Percentiles rank a stretch among this genome's conserved stretches.
Conservation (phyloP, 53 echinoderm and acorn worm species). For the Luidia sarsii region DNA sequence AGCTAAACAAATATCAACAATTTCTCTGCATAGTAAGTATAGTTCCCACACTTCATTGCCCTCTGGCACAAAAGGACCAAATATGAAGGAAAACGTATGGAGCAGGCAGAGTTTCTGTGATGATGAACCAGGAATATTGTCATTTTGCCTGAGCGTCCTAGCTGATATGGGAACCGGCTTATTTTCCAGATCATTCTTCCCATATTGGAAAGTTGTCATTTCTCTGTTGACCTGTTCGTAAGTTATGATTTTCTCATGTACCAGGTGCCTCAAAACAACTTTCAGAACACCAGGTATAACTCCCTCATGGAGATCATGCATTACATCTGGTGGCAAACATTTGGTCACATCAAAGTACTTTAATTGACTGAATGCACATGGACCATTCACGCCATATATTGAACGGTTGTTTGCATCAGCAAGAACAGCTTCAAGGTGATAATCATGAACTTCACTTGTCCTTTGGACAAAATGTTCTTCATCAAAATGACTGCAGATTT, state of each 20-base stretch:
- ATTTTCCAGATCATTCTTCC: slow-evolving; percentile 39
- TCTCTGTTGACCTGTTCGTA: slow-evolving; percentile 1
- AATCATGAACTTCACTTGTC: slow-evolving; percentile 39
- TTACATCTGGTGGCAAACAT: slow-evolving; percentile 57
- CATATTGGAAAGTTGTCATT: slow-evolving; percentile 52
- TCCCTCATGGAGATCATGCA: slow-evolving; percentile 59
- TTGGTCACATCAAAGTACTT: slow-evolving; percentile 45
- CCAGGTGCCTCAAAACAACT: slow-evolving; percentile 36
- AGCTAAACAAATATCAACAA: slow-evolving; percentile 51
- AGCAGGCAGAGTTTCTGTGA: slow-evolving; percentile 57
- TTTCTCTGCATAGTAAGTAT: slow-evolving; percentile 46
- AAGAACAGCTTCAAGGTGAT: slow-evolving; percentile 35
- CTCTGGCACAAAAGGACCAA: slow-evolving; percentile 37
- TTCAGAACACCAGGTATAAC: slow-evolving; percentile 36
- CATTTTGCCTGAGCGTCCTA: slow-evolving; percentile 15
- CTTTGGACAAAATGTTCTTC: slow-evolving; percentile 26
- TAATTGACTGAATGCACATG: slow-evolving; percentile 46
- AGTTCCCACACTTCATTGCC: slow-evolving; percentile 46
- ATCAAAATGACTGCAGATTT: slow-evolving; percentile 11
- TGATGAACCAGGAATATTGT: slow-evolving; percentile 31
- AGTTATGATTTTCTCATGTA: slow-evolving; percentile 16
- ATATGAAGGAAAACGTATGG: slow-evolving; percentile 46
- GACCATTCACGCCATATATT: slow-evolving; percentile 52
- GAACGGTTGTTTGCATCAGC: slow-evolving; percentile 11
- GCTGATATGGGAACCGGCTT: slow-evolving; percentile 30